Evolutionary conservation across 2,113 vertebrate genomes (phyloP).

Genomic region (Cercopithecus mona): DNA sequence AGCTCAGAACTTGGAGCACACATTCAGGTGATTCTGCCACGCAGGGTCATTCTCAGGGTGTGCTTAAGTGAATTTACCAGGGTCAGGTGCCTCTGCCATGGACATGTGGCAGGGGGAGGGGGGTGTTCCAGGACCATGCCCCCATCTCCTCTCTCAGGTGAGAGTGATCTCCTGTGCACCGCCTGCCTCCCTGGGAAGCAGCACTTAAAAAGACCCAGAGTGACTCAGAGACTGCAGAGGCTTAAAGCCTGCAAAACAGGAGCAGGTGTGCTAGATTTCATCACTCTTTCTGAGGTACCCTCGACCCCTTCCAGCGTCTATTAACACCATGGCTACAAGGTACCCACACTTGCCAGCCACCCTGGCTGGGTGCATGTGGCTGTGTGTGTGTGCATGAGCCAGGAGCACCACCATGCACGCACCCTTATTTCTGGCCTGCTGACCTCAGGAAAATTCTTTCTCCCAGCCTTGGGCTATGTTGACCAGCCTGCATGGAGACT

Average conservation of each 20-base stretch:
- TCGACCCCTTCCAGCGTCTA: background rate
- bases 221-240: background rate
- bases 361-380: too few species aligned
- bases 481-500: background rate
- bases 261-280: background rate
- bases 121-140: background rate
- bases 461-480: background rate
- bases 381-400: background rate
- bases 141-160: background rate
- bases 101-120: background rate
- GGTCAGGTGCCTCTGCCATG: too few species aligned
- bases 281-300: background rate
- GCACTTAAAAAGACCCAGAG: background rate
- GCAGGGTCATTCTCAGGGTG: too few species aligned
- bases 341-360: background rate
- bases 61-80: too few species aligned
- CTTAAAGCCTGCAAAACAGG: background rate
- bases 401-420: rapidly evolving
- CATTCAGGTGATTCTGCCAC: too few species aligned
- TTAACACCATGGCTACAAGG: background rate
- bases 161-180: background rate
- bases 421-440: background rate
- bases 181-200: background rate
- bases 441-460: background rate
- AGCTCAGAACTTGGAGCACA: too few species aligned